Evolutionary conservation across 2,797 vertebrate species (phyloP).

Genomic region (Pitangus sulphuratus): DNA sequence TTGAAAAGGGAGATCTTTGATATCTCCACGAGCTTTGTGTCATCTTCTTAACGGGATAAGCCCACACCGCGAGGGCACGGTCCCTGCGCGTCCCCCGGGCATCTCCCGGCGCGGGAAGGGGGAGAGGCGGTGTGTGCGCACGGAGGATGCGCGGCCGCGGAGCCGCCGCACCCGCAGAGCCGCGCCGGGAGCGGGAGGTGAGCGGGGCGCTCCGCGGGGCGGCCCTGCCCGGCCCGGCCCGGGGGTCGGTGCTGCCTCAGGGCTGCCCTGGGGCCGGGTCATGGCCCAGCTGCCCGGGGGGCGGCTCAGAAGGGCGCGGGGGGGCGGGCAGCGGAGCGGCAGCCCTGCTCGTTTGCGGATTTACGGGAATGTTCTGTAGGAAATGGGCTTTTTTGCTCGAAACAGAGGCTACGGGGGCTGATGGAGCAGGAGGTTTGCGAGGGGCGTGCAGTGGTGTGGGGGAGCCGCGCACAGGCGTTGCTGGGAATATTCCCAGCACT

Average conservation of each 20-base stretch:
- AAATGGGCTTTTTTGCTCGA: accelerated
- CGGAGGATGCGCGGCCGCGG: background rate
- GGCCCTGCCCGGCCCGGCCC: too few species aligned
- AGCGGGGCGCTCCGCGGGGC: background rate
- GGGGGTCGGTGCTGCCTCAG: too few species aligned
- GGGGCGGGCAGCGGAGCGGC: background rate
- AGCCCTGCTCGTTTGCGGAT: accelerated
- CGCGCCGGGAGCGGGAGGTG: background rate
- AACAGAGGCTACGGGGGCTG: background rate
- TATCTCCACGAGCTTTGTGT: accelerated
- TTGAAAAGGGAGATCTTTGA: accelerated
- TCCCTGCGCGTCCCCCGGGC: accelerated
- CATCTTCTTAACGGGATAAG: accelerated
- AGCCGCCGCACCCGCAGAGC: background rate
- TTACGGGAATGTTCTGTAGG: accelerated
- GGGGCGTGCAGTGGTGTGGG: accelerated
- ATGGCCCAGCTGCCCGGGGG: background rate
- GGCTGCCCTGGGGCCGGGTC: too few species aligned
- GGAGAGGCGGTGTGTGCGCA: background rate
- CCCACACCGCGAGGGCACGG: accelerated
- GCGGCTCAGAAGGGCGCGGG: background rate
- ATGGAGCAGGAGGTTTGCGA: background rate
- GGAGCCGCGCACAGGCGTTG: background rate
- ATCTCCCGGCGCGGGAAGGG: background rate
- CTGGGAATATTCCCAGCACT: accelerated